Base-by-base conservation (phyloP, 2,113 vertebrate species). In the Prolemur simus region DNA sequence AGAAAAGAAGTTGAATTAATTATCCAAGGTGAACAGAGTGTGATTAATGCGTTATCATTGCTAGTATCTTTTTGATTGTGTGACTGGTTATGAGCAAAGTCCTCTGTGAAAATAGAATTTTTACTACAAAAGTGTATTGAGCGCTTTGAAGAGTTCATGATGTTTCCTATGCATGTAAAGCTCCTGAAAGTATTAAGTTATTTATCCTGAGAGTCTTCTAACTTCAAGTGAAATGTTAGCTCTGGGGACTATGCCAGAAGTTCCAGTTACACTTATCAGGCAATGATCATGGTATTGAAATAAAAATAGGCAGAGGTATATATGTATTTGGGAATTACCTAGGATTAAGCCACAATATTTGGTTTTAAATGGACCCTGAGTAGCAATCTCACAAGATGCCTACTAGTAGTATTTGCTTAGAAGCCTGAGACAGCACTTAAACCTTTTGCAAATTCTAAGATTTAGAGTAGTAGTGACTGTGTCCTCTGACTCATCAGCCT, bases 21-120 rank as follows among this genome's bases (percentile, higher is more conserved):
- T 95, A 63, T 99, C 81, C 97, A 98, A 98, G 98, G 98, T 99
- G 80, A 97, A 98, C 3, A 66, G 29, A 39, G 8, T 58, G 4
- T 64, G 39, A 64, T 71, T 78, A 20, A 77, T 78, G 47, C 34
- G 2, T 37, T 94, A 52, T 58, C 85, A n/a, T 23, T 39, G 2
- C 14, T 54, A 39, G 27, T 85, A 27, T 42, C 63, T 76, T 81
- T 69, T 74, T 68, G 25, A 14, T 85, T 82, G 11, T 88, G 20
- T 78, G 73, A 21, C 2, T 63, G 47, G 52, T 47, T 73, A 74
- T 66, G 15, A 87, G 49, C 20, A 91, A 96, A 76, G 7, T 74
- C 68, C 21, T 82, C 47, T 42, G 18, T 49, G 47, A 68, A 94
- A 94, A 77, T 0, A 95, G 85, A n/a, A 52, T 42, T 78, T 71